Conservation (phyloP, 2,797 vertebrate species). For the Bovichtus variegatus region DNA sequence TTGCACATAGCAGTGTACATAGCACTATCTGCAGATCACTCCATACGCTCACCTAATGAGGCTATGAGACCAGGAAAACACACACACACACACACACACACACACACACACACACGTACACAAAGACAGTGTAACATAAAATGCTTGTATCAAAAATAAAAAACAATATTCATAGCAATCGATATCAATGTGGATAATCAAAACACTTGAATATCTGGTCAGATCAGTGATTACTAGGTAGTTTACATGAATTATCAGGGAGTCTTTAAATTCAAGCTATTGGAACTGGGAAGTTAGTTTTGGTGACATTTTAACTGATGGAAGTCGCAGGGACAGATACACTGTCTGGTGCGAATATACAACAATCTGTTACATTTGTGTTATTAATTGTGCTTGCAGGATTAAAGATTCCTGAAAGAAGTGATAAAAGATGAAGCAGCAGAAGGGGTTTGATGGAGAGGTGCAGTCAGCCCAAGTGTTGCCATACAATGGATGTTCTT, state of each 20-base stretch:
- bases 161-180: neutral
- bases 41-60: conserved; percentile 58
- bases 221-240: neutral
- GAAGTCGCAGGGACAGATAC: neutral
- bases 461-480: too few relatives aligned
- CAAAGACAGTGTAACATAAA: neutral
- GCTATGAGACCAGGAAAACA: conserved; percentile 33
- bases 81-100: conserved; percentile 16
- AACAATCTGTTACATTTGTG: neutral
- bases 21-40: conserved; percentile 37
- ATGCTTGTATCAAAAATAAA: neutral
- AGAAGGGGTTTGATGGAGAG: too few relatives aligned
- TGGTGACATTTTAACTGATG: neutral
- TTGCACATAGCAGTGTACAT: too few relatives aligned
- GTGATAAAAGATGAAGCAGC: neutral
- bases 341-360: neutral
- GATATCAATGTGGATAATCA: neutral
- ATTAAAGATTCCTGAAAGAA: neutral
- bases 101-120: neutral
- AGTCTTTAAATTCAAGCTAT: neutral
- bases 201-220: too few relatives aligned
- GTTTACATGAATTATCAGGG: too few relatives aligned
- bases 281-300: neutral
- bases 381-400: neutral
- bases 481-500: neutral